These are phyloP conservation scores for Eueremaeus valkanovi DNA, from an alignment of 2,888 invertebrate species.

Conservation along the genomic window DNA sequence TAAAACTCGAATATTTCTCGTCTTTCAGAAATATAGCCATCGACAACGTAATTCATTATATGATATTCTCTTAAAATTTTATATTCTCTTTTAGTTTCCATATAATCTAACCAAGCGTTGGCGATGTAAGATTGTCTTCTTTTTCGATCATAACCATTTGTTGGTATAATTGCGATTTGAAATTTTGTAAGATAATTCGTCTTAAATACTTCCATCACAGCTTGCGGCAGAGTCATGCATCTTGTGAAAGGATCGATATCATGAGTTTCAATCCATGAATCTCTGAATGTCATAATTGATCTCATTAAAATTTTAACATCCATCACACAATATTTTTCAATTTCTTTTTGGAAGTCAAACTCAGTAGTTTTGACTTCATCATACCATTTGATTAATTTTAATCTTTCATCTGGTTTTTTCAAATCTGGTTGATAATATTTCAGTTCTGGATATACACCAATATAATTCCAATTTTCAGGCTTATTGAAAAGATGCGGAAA, in stretches of 20 bases:
- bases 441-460: background rate
- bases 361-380: conserved; percentile 32
- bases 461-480: conserved; percentile 14
- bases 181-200: conserved; percentile 31
- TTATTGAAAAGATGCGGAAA: conserved; percentile 42
- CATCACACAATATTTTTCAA: conserved; percentile 44
- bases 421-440: background rate
- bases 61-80: conserved; percentile 42
- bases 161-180: conserved; percentile 43
- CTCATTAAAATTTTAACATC: conserved; percentile 44
- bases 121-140: conserved; percentile 40
- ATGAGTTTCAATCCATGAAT: conserved; percentile 8
- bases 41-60: conserved; percentile 42
- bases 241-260: conserved; percentile 43
- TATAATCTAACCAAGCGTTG: conserved; percentile 44
- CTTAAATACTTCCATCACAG: conserved; percentile 43
- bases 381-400: conserved; percentile 29
- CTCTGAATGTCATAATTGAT: conserved; percentile 39
- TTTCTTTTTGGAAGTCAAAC: conserved; percentile 46
- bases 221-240: conserved; percentile 44
- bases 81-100: conserved; percentile 26
- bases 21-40: conserved; percentile 41
- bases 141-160: conserved; percentile 41
- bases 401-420: background rate
- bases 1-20: conserved; percentile 44